Percentiles rank a stretch among this genome's conserved stretches.
Evolutionary conservation across 2,113 vertebrate species (phyloP).

Genomic region (Entelurus aequoreus): DNA sequence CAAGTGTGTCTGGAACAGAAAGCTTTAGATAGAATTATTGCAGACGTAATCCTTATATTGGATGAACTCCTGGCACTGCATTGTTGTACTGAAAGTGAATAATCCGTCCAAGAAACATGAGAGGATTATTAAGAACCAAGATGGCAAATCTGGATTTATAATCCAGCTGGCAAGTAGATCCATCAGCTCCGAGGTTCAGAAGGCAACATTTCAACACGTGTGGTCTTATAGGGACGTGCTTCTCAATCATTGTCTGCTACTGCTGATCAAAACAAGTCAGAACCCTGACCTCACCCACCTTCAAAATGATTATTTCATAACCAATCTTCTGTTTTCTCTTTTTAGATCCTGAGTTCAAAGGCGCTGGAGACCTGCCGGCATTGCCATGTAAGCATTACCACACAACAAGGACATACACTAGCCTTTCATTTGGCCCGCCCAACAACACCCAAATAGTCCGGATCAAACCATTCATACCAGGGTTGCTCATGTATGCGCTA

Average conservation of each 20-base stretch:
- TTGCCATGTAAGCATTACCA: conserved; percentile 82
- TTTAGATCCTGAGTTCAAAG: conserved; percentile 95
- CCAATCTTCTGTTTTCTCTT: conserved; percentile 37
- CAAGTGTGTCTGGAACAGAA: not conserved
- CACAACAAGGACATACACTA: not conserved
- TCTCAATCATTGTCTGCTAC: too few relatives aligned
- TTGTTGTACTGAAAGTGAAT: conserved; percentile 30
- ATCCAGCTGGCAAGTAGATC: conserved; percentile 59
- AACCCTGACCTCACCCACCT: too few relatives aligned
- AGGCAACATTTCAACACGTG: conserved; percentile 41
- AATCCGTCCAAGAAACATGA: conserved; percentile 57
- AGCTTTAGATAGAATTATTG: not conserved
- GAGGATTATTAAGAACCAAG: conserved; percentile 63
- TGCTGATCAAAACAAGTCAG: too few relatives aligned
- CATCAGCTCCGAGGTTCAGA: conserved; percentile 59
- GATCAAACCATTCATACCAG: too few relatives aligned
- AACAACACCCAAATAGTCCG: too few relatives aligned
- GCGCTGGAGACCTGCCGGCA: conserved; percentile 79
- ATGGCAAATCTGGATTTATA: conserved; percentile 57
- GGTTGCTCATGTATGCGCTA: too few relatives aligned
- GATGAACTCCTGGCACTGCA: conserved; percentile 5
- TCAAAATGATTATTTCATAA: not conserved
- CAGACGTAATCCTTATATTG: conserved; percentile 6
- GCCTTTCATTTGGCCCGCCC: too few relatives aligned
- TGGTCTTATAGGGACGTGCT: conserved; percentile 1